A percentile compares a stretch with the other conserved stretches of the same genome.
These are phyloP conservation scores for Tauraco erythrolophus DNA, from an alignment of 2,113 vertebrate species.

Conservation along the genomic window DNA sequence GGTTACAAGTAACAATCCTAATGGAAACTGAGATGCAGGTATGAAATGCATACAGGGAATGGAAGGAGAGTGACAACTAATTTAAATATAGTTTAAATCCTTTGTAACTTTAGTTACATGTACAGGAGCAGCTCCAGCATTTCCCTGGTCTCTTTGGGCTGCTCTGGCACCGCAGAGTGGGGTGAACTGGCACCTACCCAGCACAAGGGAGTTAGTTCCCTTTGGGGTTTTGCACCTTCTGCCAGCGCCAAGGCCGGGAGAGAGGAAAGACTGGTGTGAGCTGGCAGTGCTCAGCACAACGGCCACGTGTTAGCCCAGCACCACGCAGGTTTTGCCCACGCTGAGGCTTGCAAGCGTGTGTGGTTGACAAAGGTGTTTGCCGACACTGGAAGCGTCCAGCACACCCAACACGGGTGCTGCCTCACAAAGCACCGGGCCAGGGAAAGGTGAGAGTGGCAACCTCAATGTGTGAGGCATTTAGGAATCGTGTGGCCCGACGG, in stretches of 20 bases:
- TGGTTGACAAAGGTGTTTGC: not conserved
- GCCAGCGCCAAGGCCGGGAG: fast-evolving
- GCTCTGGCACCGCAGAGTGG: not conserved
- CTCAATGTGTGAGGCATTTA: fast-evolving
- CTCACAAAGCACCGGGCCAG: not conserved
- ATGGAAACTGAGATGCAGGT: not conserved
- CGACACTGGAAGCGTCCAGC: fast-evolving
- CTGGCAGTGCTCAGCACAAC: not conserved
- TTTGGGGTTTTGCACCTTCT: not conserved
- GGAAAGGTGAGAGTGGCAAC: not conserved
- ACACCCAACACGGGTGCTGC: not conserved
- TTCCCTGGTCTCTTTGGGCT: not conserved
- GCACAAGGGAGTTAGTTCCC: not conserved
- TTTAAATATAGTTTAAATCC: not conserved
- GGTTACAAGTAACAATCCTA: not conserved
- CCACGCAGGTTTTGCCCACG: not conserved
- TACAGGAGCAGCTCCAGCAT: not conserved
- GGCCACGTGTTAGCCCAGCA: too few species aligned
- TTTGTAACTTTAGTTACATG: not conserved
- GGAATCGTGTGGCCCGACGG: not conserved
- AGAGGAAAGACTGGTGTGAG: not conserved
- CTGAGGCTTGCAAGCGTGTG: not conserved
- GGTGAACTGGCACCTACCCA: not conserved
- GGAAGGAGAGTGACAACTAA: not conserved
- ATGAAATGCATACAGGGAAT: not conserved